Evolutionary conservation across 2,888 invertebrate species (phyloP).

Genomic region (Pogonocherus hispidulus): DNA sequence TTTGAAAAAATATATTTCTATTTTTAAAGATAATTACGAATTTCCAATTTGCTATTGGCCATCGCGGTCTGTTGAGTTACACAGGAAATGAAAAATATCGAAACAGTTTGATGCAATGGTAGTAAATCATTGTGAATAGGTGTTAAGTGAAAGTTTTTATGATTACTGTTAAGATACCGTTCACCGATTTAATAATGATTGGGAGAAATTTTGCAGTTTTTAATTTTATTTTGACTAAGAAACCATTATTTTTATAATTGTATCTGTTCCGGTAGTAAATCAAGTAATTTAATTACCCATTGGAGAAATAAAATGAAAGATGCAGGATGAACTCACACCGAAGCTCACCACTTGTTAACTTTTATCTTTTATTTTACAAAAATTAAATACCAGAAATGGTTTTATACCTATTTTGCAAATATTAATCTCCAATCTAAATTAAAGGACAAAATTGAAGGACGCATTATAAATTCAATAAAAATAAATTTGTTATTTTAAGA

Average conservation of each 20-base stretch:
- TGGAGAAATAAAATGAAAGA: no score
- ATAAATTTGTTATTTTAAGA: no score
- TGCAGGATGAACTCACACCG: no score
- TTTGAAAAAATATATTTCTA: no score
- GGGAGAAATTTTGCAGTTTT: neutral
- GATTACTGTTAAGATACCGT: neutral
- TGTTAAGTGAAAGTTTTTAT: neutral
- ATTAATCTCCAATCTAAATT: no score
- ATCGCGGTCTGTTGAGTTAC: neutral
- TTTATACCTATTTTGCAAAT: no score
- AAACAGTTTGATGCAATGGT: neutral
- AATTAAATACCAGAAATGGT: no score
- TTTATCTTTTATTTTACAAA: no score
- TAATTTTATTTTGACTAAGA: neutral
- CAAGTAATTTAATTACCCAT: neutral
- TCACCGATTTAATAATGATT: neutral
- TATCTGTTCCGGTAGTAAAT: neutral
- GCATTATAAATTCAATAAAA: no score
- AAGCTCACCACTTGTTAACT: no score
- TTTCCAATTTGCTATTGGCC: neutral
- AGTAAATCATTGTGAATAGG: neutral
- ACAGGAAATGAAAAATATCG: slow-evolving; percentile 1
- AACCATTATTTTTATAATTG: neutral
- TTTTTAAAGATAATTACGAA: no score
- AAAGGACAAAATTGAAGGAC: no score